Base-by-base conservation (phyloP, 1,140 invertebrate genomes). In the Eumeta japonica region DNA sequence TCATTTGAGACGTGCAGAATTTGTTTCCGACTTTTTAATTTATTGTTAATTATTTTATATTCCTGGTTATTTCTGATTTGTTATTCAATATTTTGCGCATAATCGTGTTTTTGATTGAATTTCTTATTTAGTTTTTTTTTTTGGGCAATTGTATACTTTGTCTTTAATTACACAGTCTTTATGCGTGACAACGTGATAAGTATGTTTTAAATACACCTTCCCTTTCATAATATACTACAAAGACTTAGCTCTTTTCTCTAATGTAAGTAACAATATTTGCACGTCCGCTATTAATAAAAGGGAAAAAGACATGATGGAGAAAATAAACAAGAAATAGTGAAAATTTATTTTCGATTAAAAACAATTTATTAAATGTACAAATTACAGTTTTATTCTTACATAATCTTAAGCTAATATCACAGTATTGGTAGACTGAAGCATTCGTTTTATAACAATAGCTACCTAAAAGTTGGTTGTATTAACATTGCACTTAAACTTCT, bases 381-480 rank as follows among this genome's bases (percentile, higher is more conserved):
- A 24, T 24, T n/a, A 24, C 5, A 24, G n/a, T 24, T 24, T 24
- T n/a, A 24, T 24, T 24, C n/a, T 24, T 24, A 24, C n/a, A n/a
- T n/a, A n/a, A n/a, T n/a, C n/a, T n/a, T n/a, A n/a, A n/a, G n/a
- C n/a, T n/a, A n/a, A n/a, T n/a, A n/a, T n/a, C n/a, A n/a, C n/a
- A n/a, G n/a, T n/a, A n/a, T n/a, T n/a, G n/a, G n/a, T n/a, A n/a
- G n/a, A n/a, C n/a, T n/a, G n/a, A n/a, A n/a, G n/a, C n/a, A n/a
- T n/a, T n/a, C n/a, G n/a, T n/a, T n/a, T n/a, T n/a, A n/a, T n/a
- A n/a, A n/a, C n/a, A n/a, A n/a, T n/a, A 24, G n/a, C 20, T 24
- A 24, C n/a, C n/a, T 24, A 24, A 7, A 24, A 24, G n/a, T 24
- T 24, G n/a, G n/a, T 24, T 24, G 20, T 24, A 24, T 24, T 24